Base-by-base conservation (phyloP, 2,888 invertebrate species). In the Heliconius ismenius region DNA sequence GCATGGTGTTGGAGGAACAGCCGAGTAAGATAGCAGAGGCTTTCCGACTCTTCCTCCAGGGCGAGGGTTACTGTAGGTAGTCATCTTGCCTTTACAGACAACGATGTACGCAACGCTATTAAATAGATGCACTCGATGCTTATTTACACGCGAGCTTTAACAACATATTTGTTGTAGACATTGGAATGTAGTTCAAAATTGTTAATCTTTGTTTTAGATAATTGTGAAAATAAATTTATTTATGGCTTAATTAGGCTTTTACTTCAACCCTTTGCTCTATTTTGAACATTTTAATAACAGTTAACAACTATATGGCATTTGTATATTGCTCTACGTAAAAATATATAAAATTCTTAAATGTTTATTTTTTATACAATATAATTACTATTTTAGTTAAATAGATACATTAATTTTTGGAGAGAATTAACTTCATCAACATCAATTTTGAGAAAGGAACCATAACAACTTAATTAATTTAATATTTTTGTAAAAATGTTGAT, bases 1-100 rank as follows among this genome's bases (percentile, higher is more conserved):
- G 99, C 80, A 98, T 99, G 98, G 98, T 99, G 11, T 93, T 99
- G 86, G 99, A 99, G 94, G 99, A 99, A 91, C 98, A 98, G 91
- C 99, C 99, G 64, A 97, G 96, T 83, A 99, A 99, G 95, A 97
- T 99, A 84, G 97, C 98, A 86, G 99, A 99, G 94, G 99, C 99
- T 77, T 97, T 99, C 93, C 96, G 98, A 89, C 96, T 99, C 85
- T 99, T 99, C 95, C 95, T 99, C 83, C 99, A 99, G 94, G 99
- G 99, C 84, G 98, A 98, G 94, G 99, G 99, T 90, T 98, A 98
- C 95, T 98, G 98, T 98, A 97, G 93, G 89, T 93, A 93, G 92
- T 92, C 87, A 84, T 76, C 82, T 83, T 86, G 83, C 82, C 79
- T 60, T 39, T 79, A 79, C 75, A 49, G 81, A 82, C 82, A 81